A percentile compares a stretch with the other conserved stretches of the same genome.
Evolutionary conservation across 1,140 invertebrate genomes (phyloP).

Genomic region (Cydia fagiglandana): DNA sequence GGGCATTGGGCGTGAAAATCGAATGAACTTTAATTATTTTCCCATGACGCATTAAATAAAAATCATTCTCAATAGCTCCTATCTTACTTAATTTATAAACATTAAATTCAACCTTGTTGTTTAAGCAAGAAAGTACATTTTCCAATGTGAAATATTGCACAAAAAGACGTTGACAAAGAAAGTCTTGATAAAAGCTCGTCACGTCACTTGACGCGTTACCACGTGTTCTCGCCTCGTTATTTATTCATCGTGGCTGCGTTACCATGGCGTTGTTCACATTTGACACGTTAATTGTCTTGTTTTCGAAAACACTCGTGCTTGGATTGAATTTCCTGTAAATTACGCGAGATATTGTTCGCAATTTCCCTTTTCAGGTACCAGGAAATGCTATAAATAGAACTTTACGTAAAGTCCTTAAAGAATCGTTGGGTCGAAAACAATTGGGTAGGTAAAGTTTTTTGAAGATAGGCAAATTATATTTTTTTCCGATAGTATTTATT

Average conservation of each 20-base stretch:
- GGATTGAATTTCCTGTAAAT: background rate
- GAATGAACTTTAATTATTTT: constrained; percentile 25
- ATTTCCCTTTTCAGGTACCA: background rate
- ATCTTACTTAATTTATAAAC: too few species aligned
- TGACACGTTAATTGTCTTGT: background rate
- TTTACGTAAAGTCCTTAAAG: background rate
- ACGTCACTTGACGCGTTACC: constrained; percentile 15
- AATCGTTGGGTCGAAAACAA: background rate
- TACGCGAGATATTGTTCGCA: too few species aligned
- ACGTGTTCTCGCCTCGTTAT: constrained; percentile 13
- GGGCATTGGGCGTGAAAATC: constrained; percentile 1
- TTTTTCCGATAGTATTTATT: too few species aligned
- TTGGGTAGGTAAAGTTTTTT: too few species aligned
- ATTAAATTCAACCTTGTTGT: background rate
- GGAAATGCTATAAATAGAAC: background rate
- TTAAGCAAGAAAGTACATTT: background rate
- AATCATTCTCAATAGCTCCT: background rate
- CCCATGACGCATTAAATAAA: constrained; percentile 4
- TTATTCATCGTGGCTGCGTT: constrained; percentile 23
- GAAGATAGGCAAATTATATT: too few species aligned
- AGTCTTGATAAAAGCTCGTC: constrained; percentile 12
- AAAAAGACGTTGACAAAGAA: background rate
- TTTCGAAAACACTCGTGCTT: background rate
- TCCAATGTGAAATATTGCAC: background rate
- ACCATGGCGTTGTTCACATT: background rate